These are phyloP conservation scores for Clanis bilineata DNA, from an alignment of 2,888 invertebrate genomes.

Conservation along the genomic window DNA sequence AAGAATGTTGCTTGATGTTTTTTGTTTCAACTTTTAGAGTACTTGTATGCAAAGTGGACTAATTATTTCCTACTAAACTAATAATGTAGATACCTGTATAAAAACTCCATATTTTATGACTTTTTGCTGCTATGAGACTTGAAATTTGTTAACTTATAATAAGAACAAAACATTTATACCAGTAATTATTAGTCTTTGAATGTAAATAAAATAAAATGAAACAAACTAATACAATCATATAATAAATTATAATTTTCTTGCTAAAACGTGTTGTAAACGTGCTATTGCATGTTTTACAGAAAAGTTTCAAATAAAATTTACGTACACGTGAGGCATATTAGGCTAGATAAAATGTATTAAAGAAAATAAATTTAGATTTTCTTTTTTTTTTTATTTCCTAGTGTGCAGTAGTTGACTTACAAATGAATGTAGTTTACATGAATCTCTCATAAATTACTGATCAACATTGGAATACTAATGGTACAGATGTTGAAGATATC, in stretches of 20 bases:
- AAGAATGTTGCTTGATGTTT: neutral
- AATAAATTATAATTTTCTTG: too few species aligned
- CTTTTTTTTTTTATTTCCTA: neutral
- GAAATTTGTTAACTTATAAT: too few species aligned
- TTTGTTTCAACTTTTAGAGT: neutral
- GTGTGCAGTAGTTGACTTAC: neutral
- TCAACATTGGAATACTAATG: neutral
- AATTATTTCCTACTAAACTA: neutral
- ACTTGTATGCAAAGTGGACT: neutral
- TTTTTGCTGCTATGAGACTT: too few species aligned
- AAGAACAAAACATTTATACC: too few species aligned
- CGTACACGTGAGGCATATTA: too few species aligned
- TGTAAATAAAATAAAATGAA: too few species aligned
- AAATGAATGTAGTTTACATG: neutral
- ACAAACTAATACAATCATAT: too few species aligned
- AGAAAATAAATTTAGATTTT: neutral
- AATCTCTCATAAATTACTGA: neutral
- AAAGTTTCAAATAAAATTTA: too few species aligned
- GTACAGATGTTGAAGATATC: neutral
- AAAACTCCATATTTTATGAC: too few species aligned
- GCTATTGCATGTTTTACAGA: too few species aligned
- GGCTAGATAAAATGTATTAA: neutral
- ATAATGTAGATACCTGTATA: neutral
- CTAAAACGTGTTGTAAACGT: too few species aligned
- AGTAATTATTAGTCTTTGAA: too few species aligned